Evolutionary conservation across 2,797 vertebrate genomes (phyloP), one percentile per base, ranked within the genome.

Genomic region (Brotula barbata): DNA sequence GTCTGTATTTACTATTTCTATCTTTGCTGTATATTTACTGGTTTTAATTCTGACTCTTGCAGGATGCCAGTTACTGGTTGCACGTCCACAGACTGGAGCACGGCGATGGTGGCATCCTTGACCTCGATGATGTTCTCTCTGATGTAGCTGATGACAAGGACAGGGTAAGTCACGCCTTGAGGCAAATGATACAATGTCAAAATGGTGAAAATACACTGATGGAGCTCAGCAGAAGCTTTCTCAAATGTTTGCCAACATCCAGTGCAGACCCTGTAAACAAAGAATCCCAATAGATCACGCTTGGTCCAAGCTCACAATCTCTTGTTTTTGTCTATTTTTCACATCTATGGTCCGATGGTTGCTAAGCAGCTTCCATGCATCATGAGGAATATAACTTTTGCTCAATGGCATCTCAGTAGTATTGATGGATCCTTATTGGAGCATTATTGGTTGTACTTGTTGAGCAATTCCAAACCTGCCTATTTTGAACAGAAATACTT

Each of bases 81-180:
- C 95, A 96, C 81, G 96, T 98, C 1, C 95, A 98, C 78, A 92
- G 95, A 0, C 50, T 98, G 75, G 97, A 98, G 62, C 96, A 98
- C 0, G 90, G 96, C 0, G 97, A 98, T 12, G 96, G 97, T 6
- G 97, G 97, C 7, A 99, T 99, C 78, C 84, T 99, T 6, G 96
- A 99, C 78, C 88, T 95, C 0, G 97, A 98, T 16, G 97, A 99
- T 34, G 94, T 94, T 19, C 93, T 99, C 8, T 95, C 94, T 52
- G 96, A 98, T 0, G 96, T 99, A 33, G 97, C 94, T 0, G 97
- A 99, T 21, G 97, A 99, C 81, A 98, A 98, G 88, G 97, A 99
- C 88, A 81, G 93, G 85, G 97, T 99, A 91, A 96, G 97, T 91
- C 51, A 6, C 0, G 3, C 11, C 8, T 7, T 5, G 8, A 0